Evolutionary conservation across 1,140 invertebrate genomes (phyloP), one percentile per base, ranked within the genome.

Genomic region (Philotrypesis tridentata): DNA sequence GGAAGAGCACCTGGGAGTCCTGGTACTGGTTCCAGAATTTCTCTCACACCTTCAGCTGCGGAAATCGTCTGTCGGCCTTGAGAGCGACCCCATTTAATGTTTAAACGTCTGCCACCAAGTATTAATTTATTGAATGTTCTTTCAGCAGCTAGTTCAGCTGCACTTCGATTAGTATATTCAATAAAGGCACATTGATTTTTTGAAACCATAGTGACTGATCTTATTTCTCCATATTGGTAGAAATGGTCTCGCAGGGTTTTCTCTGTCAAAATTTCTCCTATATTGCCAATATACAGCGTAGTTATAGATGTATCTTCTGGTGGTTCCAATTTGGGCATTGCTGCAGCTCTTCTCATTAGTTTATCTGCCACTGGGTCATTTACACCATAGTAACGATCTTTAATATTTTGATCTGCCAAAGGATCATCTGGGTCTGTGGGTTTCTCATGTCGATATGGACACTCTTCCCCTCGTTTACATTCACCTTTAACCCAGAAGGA

Each of bases 401-500:
- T 99, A 78, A 99, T 99, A 89, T 99, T 99, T 89, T 99, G 99
- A 93, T 99, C 98, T 21, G 98, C 97, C 4, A 99, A 91, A 11
- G 99, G 99, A 93, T 99, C 99, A 92, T 99, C 99, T 0, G 99
- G 99, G 93, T 99, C 99, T 25, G 98, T 99, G 2, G 99, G 99
- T 88, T 99, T 99, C 89, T 99, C 99, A 89, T 99, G 99, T 27
- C 99, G 94, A 90, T 99, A 99, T 0, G 99, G 99, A 93, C 99
- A 99, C 89, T 99, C 99, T 92, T 99, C 99, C 21, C 99, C 99
- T 91, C 99, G 93, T 88, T 98, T 96, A 91, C 99, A 99, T 91
- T 99, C 99, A 1, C 99, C 99, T 93, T 99, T 99, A 0, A 99
- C 98, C 98, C 98, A 99, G 91, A 99, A 99, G 0, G 98, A 99